Evolutionary conservation across 2,888 invertebrate genomes (phyloP), one percentile per base, ranked within the genome.

Genomic region (Portevinia maculata): DNA sequence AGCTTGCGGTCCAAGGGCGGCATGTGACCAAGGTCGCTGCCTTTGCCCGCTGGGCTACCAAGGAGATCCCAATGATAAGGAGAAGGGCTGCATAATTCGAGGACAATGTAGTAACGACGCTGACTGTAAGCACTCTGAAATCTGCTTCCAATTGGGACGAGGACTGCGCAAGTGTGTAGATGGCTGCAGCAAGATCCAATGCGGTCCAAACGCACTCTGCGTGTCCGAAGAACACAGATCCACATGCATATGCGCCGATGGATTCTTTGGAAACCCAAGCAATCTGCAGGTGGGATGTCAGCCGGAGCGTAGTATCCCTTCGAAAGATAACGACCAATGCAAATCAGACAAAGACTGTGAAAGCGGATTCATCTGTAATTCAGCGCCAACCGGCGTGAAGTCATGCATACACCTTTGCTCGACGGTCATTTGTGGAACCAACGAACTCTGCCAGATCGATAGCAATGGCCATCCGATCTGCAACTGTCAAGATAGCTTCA

Each of bases 141-240:
- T 97, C 87, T 98, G 97, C 89, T 96, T 97, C 91, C 96, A 96
- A 91, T 90, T 96, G 28, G 94, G 95, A 53, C 95, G 94, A 91
- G 95, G 94, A 28, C 89, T 94, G 3, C 92, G 97, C 65, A 96
- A 96, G 90, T 97, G 97, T 89, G 94, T 96, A 2, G 96, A 97
- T 88, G 96, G 95, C 0, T 98, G 97, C 87, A 94, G 94, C 84
- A 96, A 96, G 91, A 92, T 96, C 32, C 96, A 97, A 87, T 97
- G 97, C 88, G 97, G 97, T 9, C 97, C 97, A 0, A 97, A 97
- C 89, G 97, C 97, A 2, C 90, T 97, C 0, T 97, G 97, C 88
- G 93, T 97, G 6, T 94, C 95, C 13, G 94, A 96, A 87, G 95
- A 95, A 87, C 97, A 97, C 89, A 93, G 95, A 83, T 96, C 97